These are phyloP conservation scores for Beaufortia kweichowensis DNA, from an alignment of 2,113 vertebrate genomes.

Conservation along the genomic window DNA sequence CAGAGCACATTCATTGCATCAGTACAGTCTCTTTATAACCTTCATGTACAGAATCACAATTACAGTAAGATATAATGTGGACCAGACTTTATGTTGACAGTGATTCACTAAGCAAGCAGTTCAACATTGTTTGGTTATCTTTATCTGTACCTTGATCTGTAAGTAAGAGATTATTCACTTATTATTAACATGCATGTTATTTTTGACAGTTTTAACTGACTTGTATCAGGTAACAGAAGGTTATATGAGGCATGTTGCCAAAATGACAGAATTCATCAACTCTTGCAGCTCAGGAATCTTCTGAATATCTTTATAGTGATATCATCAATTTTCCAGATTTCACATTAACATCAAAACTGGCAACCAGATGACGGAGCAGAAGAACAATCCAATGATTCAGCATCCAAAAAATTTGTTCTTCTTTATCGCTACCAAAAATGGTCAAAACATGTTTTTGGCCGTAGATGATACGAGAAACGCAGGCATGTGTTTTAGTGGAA, in stretches of 20 bases:
- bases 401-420: conserved; percentile 1
- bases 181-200: no score
- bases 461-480: not conserved
- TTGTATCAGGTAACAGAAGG: not conserved
- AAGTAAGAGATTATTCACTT: not conserved
- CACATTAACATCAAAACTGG: conserved; percentile 10
- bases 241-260: not conserved
- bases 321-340: conserved; percentile 18
- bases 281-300: conserved; percentile 23
- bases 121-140: not conserved
- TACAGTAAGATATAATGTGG: no score
- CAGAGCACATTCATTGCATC: no score
- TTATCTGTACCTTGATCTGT: not conserved
- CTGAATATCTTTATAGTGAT: conserved; percentile 23
- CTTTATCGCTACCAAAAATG: conserved; percentile 37
- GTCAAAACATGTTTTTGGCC: conserved; percentile 32
- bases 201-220: conserved; percentile 5
- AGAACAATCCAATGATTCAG: conserved; percentile 42
- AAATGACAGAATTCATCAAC: conserved; percentile 9
- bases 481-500: conserved; percentile 6
- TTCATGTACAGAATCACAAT: no score
- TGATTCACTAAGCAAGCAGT: no score
- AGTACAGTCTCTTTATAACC: no score
- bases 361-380: conserved; percentile 24
- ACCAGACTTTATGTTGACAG: no score